Evolutionary conservation across 1,140 invertebrate genomes (phyloP).

Genomic region (Drosophila biarmipes): DNA sequence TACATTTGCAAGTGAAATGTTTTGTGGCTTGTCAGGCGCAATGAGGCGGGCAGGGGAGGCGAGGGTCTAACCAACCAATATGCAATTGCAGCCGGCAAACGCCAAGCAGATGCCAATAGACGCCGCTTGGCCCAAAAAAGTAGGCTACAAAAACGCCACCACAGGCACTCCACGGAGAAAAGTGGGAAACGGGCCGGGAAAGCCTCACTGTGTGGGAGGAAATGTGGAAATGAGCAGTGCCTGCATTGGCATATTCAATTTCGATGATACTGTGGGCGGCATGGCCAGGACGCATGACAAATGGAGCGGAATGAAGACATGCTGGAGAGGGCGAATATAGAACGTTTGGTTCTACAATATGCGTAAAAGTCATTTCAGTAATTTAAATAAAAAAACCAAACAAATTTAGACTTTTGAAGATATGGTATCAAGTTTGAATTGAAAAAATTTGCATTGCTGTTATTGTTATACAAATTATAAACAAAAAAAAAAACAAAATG

Average conservation of each 20-base stretch:
- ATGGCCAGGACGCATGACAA: conserved; percentile 23
- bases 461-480: too few relatives aligned
- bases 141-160: conserved; percentile 25
- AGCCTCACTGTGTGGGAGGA: conserved; percentile 29
- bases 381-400: too few relatives aligned
- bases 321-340: too few relatives aligned
- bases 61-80: conserved; percentile 56
- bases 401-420: too few relatives aligned
- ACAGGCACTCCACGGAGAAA: conserved; percentile 4
- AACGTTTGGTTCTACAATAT: too few relatives aligned
- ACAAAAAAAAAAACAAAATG: too few relatives aligned
- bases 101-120: conserved; percentile 52
- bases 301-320: conserved; percentile 11
- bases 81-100: conserved; percentile 61
- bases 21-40: conserved; percentile 65
- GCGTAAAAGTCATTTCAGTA: too few relatives aligned
- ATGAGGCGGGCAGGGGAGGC: conserved; percentile 19
- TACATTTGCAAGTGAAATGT: conserved; percentile 77
- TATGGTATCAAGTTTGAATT: too few relatives aligned
- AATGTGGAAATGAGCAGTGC: conserved; percentile 54
- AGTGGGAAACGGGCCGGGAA: conserved; percentile 6
- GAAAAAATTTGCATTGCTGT: too few relatives aligned
- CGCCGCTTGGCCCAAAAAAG: conserved; percentile 32
- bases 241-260: conserved; percentile 58
- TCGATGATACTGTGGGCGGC: conserved; percentile 42